Percentiles rank a stretch among this genome's conserved stretches.
Conservation (phyloP, 2,113 vertebrate species). For the Trachemys scripta region DNA sequence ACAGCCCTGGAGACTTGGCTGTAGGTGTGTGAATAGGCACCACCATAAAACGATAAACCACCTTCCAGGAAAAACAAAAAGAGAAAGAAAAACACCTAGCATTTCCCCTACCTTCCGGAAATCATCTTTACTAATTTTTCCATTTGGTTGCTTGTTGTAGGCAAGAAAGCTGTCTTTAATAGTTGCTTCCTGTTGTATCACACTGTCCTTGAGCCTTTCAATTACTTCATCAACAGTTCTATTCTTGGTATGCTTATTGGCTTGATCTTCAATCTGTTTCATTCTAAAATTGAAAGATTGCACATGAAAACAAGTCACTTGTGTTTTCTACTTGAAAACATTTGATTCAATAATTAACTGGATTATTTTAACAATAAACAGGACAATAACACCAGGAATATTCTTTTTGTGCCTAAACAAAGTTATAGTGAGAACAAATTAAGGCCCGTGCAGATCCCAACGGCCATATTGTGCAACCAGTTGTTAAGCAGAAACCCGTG, state of each 20-base stretch:
- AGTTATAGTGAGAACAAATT: not conserved
- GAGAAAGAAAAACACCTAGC: not conserved
- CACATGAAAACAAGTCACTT: not conserved
- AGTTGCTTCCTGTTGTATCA: constrained; percentile 42
- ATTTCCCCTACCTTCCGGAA: constrained; percentile 73
- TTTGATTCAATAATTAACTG: constrained; percentile 40
- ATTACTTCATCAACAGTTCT: constrained; percentile 66
- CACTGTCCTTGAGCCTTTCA: constrained; percentile 60
- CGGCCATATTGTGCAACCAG: not conserved
- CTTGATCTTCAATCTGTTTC: constrained; percentile 35
- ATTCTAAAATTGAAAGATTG: constrained; percentile 63
- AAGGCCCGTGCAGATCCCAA: not conserved
- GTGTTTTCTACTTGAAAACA: constrained; percentile 20
- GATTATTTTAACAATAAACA: not conserved
- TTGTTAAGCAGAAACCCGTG: not conserved
- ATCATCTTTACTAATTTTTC: constrained; percentile 42
- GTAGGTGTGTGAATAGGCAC: not conserved
- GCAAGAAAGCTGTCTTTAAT: constrained; percentile 67
- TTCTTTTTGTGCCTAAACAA: not conserved
- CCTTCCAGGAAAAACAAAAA: not conserved
- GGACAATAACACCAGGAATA: not conserved
- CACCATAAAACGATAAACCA: not conserved
- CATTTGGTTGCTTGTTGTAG: constrained; percentile 26
- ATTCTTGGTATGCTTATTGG: not conserved
- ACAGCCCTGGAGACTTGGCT: not conserved